A percentile compares a stretch with the other conserved stretches of the same genome.
phyloP scores from a whole-genome alignment of 2,113 vertebrate species.

The Ochotona curzoniae region DNA sequence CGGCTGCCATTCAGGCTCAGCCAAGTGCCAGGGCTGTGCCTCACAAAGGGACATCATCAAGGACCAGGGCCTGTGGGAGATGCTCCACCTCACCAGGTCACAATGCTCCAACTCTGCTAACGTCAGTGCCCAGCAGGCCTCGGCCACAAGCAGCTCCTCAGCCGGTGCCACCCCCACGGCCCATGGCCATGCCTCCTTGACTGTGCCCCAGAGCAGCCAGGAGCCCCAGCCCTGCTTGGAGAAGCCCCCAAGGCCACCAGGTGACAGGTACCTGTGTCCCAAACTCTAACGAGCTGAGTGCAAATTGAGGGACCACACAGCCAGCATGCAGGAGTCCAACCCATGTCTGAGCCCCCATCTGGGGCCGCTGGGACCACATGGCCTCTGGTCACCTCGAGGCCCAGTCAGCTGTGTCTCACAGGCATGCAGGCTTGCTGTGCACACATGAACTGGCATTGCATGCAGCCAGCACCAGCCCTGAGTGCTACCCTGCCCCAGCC shows the following conservation, averaged over 20 bases:
- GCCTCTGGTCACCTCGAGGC: not conserved
- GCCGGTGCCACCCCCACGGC: not conserved
- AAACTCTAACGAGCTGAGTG: too few species aligned
- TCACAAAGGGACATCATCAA: not conserved
- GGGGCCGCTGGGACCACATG: not conserved
- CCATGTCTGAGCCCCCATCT: too few species aligned
- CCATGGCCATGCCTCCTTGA: not conserved
- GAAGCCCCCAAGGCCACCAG: not conserved
- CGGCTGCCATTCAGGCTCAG: not conserved
- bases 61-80: too few species aligned
- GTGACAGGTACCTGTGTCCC: not conserved
- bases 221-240: not conserved
- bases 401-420: too few species aligned
- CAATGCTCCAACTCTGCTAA: not conserved
- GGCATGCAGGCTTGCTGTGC: too few species aligned
- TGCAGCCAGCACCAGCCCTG: not conserved
- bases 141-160: not conserved
- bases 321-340: too few species aligned
- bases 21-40: not conserved
- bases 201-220: not conserved
- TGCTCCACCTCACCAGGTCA: not conserved
- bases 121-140: not conserved
- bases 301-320: too few species aligned
- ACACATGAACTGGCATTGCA: not conserved
- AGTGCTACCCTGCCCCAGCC: not conserved